phyloP scores from a whole-genome alignment of 2,797 vertebrate genomes.

The Setipinna tenuifilis region DNA sequence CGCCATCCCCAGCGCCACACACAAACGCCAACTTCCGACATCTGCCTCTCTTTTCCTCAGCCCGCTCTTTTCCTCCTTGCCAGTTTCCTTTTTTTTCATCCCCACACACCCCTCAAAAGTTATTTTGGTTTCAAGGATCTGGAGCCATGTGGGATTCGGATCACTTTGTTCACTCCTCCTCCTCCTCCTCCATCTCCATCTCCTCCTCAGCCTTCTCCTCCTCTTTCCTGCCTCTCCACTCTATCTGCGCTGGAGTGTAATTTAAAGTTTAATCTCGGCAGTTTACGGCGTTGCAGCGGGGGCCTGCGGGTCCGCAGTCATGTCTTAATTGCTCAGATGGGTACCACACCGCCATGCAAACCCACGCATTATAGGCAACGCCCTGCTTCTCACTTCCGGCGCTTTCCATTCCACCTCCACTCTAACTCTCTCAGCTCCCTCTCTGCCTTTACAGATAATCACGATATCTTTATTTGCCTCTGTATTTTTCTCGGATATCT shows the following conservation, averaged over 20 bases:
- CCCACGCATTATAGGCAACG: background rate
- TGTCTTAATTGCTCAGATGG: constrained; percentile 10
- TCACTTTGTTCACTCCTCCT: background rate
- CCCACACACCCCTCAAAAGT: background rate
- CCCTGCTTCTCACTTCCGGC: no score
- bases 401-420: no score
- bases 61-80: constrained; percentile 22
- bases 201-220: background rate
- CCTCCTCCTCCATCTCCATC: background rate
- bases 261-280: constrained; percentile 8
- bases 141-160: constrained; percentile 19
- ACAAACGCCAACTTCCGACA: background rate
- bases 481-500: no score
- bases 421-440: no score
- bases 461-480: no score
- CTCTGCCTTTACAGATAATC: no score
- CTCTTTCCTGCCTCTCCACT: background rate
- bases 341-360: background rate
- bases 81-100: constrained; percentile 28
- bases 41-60: background rate
- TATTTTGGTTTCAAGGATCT: constrained; percentile 11
- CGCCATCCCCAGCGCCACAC: no score
- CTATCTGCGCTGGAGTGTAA: background rate
- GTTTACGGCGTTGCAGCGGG: background rate
- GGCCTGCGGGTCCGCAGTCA: background rate